Base-by-base conservation (phyloP, 1,140 invertebrate genomes). In the Drosophila mayri region DNA sequence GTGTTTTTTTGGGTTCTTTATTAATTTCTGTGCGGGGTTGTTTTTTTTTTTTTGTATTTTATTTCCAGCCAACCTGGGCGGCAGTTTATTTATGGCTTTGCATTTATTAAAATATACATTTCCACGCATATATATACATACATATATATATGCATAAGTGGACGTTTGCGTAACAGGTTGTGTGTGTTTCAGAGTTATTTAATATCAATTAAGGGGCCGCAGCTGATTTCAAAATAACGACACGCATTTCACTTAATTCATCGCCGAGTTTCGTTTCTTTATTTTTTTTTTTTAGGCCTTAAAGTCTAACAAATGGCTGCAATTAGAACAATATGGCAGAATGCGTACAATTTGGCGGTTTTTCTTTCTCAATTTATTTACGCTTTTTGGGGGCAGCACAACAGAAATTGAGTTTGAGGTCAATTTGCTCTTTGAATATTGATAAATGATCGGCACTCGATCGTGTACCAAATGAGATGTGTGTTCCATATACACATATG, bases 251-350 rank as follows among this genome's bases (percentile, higher is more conserved):
- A 80, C 59, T 88, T 76, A 47, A 55, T 58, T 71, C 49, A 28
- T 22, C 30, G 28, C 52, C 44, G 37, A 22, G 30, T 50, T 64
- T 41, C 46, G n/a, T 25, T 59, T 32, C 35, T 46, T 58, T 52
- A 32, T 44, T 30, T 7, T 28, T 28, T 7, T 28, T 28, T 61
- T 18, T 25, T 11, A 32, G 44, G 18, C 37, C 62, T 25, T 25
- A 55, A 38, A 77, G 47, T 37, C 60, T 71, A 88, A 87, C 83
- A 87, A 87, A 87, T 87, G 83, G 73, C 80, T 71, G 83, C 83
- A 87, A 87, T 87, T 87, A 87, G 84, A 88, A 88, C 83, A 88
- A 88, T 87, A 88, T 87, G 83, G 83, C 84, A 68, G 84, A 79
- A 87, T 76, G 81, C 67, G 78, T 28, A 74, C 67, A 88, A 74